These are phyloP conservation scores for Tolmerus cingulatus DNA, from an alignment of 2,888 invertebrate genomes.

Conservation along the genomic window DNA sequence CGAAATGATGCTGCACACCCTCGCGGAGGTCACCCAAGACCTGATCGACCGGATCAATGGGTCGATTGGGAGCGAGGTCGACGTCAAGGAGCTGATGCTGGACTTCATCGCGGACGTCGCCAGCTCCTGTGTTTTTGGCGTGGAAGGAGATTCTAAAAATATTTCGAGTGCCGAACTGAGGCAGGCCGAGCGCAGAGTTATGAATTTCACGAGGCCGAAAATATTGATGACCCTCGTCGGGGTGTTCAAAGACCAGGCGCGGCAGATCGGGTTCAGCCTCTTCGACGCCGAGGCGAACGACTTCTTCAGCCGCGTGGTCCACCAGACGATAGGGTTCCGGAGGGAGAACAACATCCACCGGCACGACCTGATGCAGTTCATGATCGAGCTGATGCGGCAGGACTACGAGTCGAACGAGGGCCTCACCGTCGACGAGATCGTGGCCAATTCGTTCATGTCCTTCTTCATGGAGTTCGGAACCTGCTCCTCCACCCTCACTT, in stretches of 20 bases:
- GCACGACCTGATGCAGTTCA: constrained; percentile 49
- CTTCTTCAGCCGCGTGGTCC: constrained; percentile 46
- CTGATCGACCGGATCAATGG: constrained; percentile 39
- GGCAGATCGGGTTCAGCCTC: constrained; percentile 26
- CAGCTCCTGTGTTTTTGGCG: constrained; percentile 58
- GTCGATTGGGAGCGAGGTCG: constrained; percentile 33
- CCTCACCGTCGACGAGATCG: constrained; percentile 58
- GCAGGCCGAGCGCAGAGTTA: constrained; percentile 43
- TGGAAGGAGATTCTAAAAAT: constrained; percentile 57
- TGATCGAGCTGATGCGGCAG: constrained; percentile 48
- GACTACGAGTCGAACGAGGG: constrained; percentile 41
- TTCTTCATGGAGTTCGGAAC: constrained; percentile 65
- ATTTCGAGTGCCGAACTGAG: constrained; percentile 54
- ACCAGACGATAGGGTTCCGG: constrained; percentile 47
- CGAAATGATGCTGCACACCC: constrained; percentile 49
- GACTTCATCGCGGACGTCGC: constrained; percentile 50
- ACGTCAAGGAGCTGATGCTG: constrained; percentile 47
- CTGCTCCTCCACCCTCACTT: constrained; percentile 60
- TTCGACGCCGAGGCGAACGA: constrained; percentile 39
- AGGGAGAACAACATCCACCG: constrained; percentile 47
- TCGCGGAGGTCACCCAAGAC: constrained; percentile 45
- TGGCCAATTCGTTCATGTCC: constrained; percentile 65
- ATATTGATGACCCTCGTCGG: constrained; percentile 38
- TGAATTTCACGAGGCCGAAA: constrained; percentile 40
- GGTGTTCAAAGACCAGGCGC: constrained; percentile 16